A percentile compares a stretch with the other conserved stretches of the same genome.
phyloP scores from a whole-genome alignment of 2,888 invertebrate genomes.

The Torymus auratus region DNA sequence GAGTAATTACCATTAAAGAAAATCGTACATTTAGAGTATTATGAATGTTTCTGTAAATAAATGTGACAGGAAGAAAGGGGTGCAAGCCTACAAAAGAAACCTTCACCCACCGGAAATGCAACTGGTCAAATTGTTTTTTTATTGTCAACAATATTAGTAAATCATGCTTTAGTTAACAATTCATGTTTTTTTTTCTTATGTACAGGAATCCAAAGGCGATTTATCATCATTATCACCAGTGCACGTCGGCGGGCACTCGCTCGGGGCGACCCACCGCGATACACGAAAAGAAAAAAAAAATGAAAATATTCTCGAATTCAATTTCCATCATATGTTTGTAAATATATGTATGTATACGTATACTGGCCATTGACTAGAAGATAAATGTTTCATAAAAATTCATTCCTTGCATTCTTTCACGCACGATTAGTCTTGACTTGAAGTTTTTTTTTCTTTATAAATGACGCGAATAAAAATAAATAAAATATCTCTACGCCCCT shows the following conservation, averaged over 20 bases:
- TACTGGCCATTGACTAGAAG: constrained; percentile 51
- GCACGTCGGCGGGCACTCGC: neutral
- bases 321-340: neutral
- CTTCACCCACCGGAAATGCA: constrained; percentile 71
- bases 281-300: constrained; percentile 11
- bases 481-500: neutral
- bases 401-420: constrained; percentile 9
- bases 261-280: neutral
- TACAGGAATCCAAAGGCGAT: constrained; percentile 60
- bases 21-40: too few species aligned
- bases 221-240: constrained; percentile 51
- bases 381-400: constrained; percentile 48
- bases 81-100: constrained; percentile 73
- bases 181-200: constrained; percentile 60
- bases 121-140: constrained; percentile 66
- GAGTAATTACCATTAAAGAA: too few species aligned
- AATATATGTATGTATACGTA: constrained; percentile 7
- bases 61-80: constrained; percentile 61
- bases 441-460: constrained; percentile 2
- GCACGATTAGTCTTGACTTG: constrained; percentile 34
- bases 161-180: constrained; percentile 71
- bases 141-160: constrained; percentile 72
- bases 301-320: constrained; percentile 42
- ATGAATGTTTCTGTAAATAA: constrained; percentile 11
- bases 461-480: constrained; percentile 13